Base-by-base conservation (phyloP, 2,797 vertebrate genomes). In the Pangasius krempfi region DNA sequence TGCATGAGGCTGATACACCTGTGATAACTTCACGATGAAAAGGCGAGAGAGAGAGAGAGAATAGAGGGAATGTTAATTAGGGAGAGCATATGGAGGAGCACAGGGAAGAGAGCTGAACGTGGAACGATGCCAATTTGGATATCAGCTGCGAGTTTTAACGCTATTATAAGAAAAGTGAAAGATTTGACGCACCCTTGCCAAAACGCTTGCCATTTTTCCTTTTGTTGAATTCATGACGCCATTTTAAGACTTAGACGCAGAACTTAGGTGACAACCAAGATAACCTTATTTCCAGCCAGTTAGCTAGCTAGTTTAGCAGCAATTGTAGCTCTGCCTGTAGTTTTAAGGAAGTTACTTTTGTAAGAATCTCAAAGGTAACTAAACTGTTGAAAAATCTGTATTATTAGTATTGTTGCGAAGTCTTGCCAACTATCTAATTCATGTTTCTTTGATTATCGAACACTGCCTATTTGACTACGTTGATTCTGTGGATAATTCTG, bases 21-120 rank as follows among this genome's bases (percentile, higher is more conserved):
- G 86, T 89, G 83, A 88, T 88, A 88, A 79, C 44, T 79, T 52
- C 30, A 68, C 76, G 73, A 89, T 78, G 78, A 85, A 85, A 86
- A 16, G 60, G 60, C 37, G 58, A 16, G 58, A 50, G 44, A 33
- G 37, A 37, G 62, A 87, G 27, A 18, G 22, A 70, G 76, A 80
- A 87, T 44, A 72, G 78, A 82, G 78, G 37, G 62, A 84, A 10
- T 25, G 18, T 78, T 84, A 84, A 88, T 84, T 84, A 84, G n/a
- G n/a, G 22, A 84, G 56, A 76, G 44, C 72, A 78, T 84, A 66
- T 44, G 70, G 72, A 84, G 58, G 18, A 18, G 70, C 22, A n/a
- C 72, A 30, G 70, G n/a, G 80, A 73, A 50, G 18, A 84, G 72
- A 64, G 58, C 22, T 44, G 37, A n/a, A 44, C 2, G 1, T 50